Evolutionary conservation across 2,113 vertebrate species (phyloP), one percentile per base, ranked within the genome.

Genomic region (Barbus barbus): DNA sequence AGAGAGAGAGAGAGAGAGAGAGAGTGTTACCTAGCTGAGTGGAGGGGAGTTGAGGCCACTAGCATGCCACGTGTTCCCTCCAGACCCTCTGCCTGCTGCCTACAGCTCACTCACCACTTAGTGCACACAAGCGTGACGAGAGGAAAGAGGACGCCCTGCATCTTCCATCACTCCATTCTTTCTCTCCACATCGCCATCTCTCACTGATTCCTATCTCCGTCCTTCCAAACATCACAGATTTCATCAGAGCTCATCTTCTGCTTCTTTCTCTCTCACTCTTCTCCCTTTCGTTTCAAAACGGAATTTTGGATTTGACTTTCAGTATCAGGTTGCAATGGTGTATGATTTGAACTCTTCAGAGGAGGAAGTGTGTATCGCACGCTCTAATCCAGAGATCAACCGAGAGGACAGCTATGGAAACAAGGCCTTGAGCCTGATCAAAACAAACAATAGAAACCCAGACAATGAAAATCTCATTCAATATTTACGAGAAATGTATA

Each of bases 121-220:
- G 87, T 88, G 82, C 84, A 87, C 61, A 87, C 88, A 93, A 81
- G 88, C 86, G 60, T 85, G 84, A 87, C 87, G 89, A 88, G 84
- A 87, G 84, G 72, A 77, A 79, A 36, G 86, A 82, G 76, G 71
- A 84, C 22, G 9, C 36, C 71, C 44, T 79, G 67, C 81, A 78
- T 82, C 84, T 67, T 26, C 60, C 73, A 24, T 79, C 65, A 63
- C 38, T 71, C 14, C 58, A 3, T 63, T 61, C 69, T 74, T 78
- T 75, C 4, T 48, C 48, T 76, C 63, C 16, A 38, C 71, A 73
- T 81, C 75, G 26, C 75, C 60, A 72, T 72, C 56, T 72, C 18
- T 85, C 16, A 11, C 11, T 14, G 28, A 26, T 46, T 31, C n/a
- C 51, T 41, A 24, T 44, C 53, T 78, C 63, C 5, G 26, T 78